Conservation (phyloP, 2,888 invertebrate genomes). For the Sipha maydis region DNA sequence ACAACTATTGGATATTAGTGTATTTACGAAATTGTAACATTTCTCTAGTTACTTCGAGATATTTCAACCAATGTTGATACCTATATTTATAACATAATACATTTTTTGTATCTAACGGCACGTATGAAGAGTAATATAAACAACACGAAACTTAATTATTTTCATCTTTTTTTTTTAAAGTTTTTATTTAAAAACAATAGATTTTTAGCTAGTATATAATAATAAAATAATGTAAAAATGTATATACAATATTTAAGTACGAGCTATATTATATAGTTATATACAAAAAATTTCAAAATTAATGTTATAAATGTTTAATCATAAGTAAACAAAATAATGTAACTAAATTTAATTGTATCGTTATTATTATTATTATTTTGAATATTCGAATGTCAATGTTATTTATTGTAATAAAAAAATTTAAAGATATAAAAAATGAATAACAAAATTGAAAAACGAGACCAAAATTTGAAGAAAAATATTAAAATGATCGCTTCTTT, state of each 20-base stretch:
- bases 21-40: too few species aligned
- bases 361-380: conserved; percentile 21
- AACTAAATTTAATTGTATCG: conserved; percentile 42
- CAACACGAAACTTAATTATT: neutral
- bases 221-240: conserved; percentile 61
- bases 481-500: conserved; percentile 7
- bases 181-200: conserved; percentile 61
- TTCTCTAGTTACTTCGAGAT: too few species aligned
- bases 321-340: conserved; percentile 53
- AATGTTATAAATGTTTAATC: conserved; percentile 38
- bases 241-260: conserved; percentile 53
- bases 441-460: conserved; percentile 51
- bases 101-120: too few species aligned
- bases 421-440: conserved; percentile 33
- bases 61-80: too few species aligned
- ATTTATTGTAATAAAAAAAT: conserved; percentile 27
- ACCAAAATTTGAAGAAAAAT: conserved; percentile 44
- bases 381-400: conserved; percentile 3
- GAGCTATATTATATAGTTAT: conserved; percentile 49
- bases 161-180: conserved; percentile 15
- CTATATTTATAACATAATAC: too few species aligned
- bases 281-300: conserved; percentile 55
- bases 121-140: neutral
- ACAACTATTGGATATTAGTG: too few species aligned
- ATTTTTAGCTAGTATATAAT: conserved; percentile 57